phyloP scores from a whole-genome alignment of 2,113 vertebrate species.

The Periophthalmus modestus region DNA sequence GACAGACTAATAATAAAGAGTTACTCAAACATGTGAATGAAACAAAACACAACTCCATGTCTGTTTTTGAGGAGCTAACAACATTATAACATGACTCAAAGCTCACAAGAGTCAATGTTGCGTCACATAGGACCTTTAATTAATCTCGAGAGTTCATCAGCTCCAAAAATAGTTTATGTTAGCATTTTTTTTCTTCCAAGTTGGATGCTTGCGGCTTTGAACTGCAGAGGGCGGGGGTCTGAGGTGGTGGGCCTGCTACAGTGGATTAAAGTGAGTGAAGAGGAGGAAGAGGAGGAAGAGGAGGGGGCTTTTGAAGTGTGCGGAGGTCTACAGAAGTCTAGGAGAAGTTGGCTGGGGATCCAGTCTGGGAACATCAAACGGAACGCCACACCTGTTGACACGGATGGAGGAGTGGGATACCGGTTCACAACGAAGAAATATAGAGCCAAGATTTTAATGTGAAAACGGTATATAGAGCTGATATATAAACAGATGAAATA shows the following conservation, averaged over 20 bases:
- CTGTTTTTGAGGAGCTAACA: no score
- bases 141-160: no score
- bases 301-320: constrained; percentile 94
- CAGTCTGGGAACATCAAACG: constrained; percentile 92
- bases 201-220: constrained; percentile 95
- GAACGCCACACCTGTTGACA: constrained; percentile 86
- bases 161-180: no score
- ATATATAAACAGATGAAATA: no score
- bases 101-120: no score
- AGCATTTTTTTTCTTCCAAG: constrained; percentile 43
- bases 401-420: constrained; percentile 26
- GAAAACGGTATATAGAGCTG: no score
- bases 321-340: constrained; percentile 80
- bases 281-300: constrained; percentile 71
- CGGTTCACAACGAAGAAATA: not conserved
- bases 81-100: no score
- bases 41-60: no score
- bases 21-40: no score
- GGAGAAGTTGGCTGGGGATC: constrained; percentile 74
- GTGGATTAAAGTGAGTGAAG: constrained; percentile 66
- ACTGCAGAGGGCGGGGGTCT: constrained; percentile 68
- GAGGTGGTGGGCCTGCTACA: constrained; percentile 85
- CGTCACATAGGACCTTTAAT: no score
- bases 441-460: not conserved
- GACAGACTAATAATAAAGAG: no score